Evolutionary conservation across 2,888 invertebrate genomes (phyloP).

Genomic region (Deilephila elpenor): DNA sequence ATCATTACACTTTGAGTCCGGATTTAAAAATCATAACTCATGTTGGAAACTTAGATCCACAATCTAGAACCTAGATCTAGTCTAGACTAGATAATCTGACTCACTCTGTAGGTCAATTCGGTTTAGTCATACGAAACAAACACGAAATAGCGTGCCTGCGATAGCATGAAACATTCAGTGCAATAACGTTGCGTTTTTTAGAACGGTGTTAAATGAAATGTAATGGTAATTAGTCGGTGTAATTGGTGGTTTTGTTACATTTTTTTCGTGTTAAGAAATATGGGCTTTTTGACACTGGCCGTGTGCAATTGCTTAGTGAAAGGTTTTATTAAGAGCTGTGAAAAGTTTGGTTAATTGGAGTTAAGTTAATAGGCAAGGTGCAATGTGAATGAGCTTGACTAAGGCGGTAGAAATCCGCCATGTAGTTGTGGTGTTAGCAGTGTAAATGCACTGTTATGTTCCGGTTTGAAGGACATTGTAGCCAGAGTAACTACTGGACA

Average conservation of each 20-base stretch:
- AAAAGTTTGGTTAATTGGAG: too few species aligned
- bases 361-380: too few species aligned
- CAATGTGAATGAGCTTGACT: too few species aligned
- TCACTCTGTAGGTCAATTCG: conserved; percentile 29
- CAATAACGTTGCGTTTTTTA: conserved; percentile 18
- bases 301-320: background rate
- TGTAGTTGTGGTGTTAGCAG: too few species aligned
- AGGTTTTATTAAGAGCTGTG: background rate
- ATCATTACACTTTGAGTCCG: background rate
- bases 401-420: too few species aligned
- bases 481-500: too few species aligned
- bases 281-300: conserved; percentile 15
- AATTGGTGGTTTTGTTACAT: conserved; percentile 5
- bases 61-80: conserved; percentile 18
- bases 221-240: conserved; percentile 4
- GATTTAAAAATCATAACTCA: background rate
- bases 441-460: too few species aligned
- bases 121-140: conserved; percentile 22
- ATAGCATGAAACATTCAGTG: background rate
- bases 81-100: conserved; percentile 14
- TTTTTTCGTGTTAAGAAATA: conserved; percentile 17
- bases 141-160: background rate
- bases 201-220: conserved; percentile 13
- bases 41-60: conserved; percentile 5
- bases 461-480: too few species aligned